Evolutionary conservation across 2,888 invertebrate genomes (phyloP).

Genomic region (Quadroppia sp.): DNA sequence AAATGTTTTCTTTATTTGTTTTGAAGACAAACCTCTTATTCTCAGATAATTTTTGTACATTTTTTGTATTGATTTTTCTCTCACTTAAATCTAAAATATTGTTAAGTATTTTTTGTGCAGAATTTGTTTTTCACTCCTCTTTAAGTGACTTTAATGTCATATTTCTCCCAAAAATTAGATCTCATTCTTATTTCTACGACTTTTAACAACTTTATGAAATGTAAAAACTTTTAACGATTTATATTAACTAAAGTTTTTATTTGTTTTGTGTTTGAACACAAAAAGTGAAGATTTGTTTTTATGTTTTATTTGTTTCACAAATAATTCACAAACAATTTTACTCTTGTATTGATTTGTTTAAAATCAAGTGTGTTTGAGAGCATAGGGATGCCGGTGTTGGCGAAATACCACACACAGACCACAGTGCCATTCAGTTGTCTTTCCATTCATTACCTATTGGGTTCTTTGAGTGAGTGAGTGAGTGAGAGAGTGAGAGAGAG

Average conservation of each 20-base stretch:
- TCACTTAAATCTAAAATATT: background rate
- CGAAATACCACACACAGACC: conserved; percentile 16
- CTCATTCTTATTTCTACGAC: background rate
- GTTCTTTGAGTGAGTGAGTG: too few species aligned
- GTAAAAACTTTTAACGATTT: background rate
- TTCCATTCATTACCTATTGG: background rate
- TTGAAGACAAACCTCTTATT: background rate
- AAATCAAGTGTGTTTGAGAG: conserved; percentile 11
- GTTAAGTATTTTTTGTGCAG: background rate
- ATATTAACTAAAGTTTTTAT: background rate
- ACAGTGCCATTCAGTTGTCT: background rate
- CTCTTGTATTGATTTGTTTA: conserved; percentile 23
- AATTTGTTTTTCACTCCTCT: background rate
- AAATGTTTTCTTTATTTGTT: background rate
- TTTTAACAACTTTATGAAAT: background rate
- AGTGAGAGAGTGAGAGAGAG: too few species aligned
- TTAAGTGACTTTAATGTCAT: background rate
- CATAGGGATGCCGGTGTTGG: background rate
- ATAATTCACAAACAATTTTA: conserved; percentile 28
- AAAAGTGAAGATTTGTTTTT: background rate
- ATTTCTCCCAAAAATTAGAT: background rate
- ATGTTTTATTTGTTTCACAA: conserved; percentile 26
- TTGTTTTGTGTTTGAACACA: background rate
- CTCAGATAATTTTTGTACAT: background rate
- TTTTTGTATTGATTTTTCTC: background rate